phyloP scores from a whole-genome alignment of 2,888 invertebrate genomes.

The Augiades crinisus region DNA sequence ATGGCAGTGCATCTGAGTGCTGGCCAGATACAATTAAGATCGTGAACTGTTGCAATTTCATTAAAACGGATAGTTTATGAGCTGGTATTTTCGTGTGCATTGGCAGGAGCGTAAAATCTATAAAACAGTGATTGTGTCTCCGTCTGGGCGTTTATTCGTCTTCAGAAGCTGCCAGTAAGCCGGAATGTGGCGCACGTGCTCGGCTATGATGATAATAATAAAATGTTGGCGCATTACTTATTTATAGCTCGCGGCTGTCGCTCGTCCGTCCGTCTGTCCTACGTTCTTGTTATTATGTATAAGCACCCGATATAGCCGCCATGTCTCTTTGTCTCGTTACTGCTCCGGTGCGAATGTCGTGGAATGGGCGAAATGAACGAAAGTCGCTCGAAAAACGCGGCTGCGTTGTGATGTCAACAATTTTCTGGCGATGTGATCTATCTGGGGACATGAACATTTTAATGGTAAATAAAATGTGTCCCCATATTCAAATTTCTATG shows the following conservation, averaged over 20 bases:
- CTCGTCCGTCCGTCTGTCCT: conserved; percentile 68
- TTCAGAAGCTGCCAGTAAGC: conserved; percentile 54
- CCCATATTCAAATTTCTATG: too few relatives aligned
- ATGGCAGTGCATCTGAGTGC: conserved; percentile 17
- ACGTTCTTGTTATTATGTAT: conserved; percentile 57
- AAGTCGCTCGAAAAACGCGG: conserved; percentile 8
- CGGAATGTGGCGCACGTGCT: conserved; percentile 77
- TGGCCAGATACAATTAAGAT: conserved; percentile 10
- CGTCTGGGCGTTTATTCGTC: conserved; percentile 33
- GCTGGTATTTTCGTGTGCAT: conserved; percentile 14
- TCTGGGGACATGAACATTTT: not conserved
- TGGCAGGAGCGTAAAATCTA: conserved; percentile 14
- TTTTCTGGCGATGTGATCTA: not conserved
- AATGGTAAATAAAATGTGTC: too few relatives aligned
- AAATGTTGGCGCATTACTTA: conserved; percentile 81
- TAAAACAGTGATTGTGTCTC: conserved; percentile 26
- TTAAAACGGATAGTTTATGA: conserved; percentile 21
- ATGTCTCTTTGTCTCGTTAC: conserved; percentile 56
- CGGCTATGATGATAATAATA: conserved; percentile 76
- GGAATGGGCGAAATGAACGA: conserved; percentile 25
- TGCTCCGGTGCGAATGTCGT: conserved; percentile 34
- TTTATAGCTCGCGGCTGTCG: conserved; percentile 80
- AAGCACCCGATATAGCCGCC: conserved; percentile 39
- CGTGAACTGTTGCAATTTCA: conserved; percentile 10
- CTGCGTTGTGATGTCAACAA: not conserved